Evolutionary conservation across 2,888 invertebrate genomes (phyloP).

Genomic region (Ceraclea dissimilis): DNA sequence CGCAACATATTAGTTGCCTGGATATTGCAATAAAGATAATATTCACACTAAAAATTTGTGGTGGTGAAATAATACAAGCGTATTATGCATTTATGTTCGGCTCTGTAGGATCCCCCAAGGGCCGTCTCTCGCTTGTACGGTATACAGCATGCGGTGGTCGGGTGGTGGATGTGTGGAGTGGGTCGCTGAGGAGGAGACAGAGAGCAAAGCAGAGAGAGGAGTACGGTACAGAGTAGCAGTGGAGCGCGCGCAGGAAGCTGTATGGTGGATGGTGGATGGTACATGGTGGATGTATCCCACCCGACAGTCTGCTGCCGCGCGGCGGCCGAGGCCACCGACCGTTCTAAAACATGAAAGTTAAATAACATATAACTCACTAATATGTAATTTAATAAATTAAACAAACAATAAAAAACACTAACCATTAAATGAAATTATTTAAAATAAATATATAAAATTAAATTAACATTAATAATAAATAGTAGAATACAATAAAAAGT

Average conservation of each 20-base stretch:
- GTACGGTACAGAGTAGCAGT: background rate
- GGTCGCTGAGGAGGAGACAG: background rate
- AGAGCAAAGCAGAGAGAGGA: background rate
- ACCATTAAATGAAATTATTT: conserved; percentile 5
- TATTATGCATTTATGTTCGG: background rate
- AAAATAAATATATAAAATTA: conserved; percentile 20
- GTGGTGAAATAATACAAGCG: too few relatives aligned
- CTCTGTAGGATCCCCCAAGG: background rate
- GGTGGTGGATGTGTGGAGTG: background rate
- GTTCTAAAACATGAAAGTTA: conserved; percentile 25
- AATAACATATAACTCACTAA: conserved; percentile 24
- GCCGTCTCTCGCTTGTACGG: conserved; percentile 2
- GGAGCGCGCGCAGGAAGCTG: conserved; percentile 1
- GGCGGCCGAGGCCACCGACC: conserved; percentile 27
- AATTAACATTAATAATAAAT: conserved; percentile 22
- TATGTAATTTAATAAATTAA: conserved; percentile 24
- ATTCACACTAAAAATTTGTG: too few relatives aligned
- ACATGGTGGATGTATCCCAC: background rate
- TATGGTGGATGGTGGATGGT: background rate
- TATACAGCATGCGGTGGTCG: background rate
- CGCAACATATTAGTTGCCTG: too few relatives aligned
- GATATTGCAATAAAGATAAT: too few relatives aligned
- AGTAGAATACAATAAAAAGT: conserved; percentile 19
- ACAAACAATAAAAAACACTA: conserved; percentile 11
- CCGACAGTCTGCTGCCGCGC: conserved; percentile 26